Conservation (phyloP, 2,113 vertebrate genomes). For the Crocuta crocuta region DNA sequence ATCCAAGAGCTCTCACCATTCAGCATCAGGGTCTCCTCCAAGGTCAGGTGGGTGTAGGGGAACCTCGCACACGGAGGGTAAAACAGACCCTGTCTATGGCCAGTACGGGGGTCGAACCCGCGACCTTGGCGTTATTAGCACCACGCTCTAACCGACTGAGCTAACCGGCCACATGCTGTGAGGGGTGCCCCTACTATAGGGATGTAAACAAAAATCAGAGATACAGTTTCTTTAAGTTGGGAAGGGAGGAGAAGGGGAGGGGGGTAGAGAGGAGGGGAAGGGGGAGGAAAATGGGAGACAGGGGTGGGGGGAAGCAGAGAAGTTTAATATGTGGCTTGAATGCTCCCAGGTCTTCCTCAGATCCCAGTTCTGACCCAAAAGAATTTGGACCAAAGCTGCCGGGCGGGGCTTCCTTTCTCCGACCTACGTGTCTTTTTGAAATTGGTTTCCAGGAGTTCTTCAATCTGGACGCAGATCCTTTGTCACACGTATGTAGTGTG, state of each 20-base stretch:
- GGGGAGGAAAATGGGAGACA: background rate
- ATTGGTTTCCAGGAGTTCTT: background rate
- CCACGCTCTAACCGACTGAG: background rate
- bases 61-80: background rate
- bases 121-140: background rate
- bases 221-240: background rate
- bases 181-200: too few species aligned
- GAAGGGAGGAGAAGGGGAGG: background rate
- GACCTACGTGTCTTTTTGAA: background rate
- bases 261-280: fast-evolving
- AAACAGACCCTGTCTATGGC: fast-evolving
- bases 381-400: too few species aligned
- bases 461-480: background rate
- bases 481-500: background rate
- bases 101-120: background rate
- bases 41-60: background rate
- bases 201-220: background rate
- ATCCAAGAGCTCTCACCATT: background rate
- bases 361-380: background rate
- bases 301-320: background rate
- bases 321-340: background rate
- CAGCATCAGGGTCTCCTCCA: background rate
- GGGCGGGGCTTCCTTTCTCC: background rate
- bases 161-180: background rate
- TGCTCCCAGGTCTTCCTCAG: background rate